Conservation (phyloP, 2,888 invertebrate genomes). For the Chrysotoxum bicinctum region DNA sequence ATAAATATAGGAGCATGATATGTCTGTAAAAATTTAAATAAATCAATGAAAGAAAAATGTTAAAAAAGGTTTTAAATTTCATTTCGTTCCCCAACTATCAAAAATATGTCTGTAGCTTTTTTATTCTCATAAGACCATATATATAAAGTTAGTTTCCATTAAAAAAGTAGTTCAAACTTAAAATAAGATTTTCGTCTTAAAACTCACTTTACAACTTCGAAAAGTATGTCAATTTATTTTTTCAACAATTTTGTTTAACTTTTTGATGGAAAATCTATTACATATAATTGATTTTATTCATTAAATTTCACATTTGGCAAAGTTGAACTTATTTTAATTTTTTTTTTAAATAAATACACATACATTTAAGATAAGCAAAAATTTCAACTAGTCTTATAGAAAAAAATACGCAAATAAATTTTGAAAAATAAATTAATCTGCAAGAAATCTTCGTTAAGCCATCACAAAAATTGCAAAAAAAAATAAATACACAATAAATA, state of each 20-base stretch:
- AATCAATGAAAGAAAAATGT: too few species aligned
- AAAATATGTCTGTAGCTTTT: too few species aligned
- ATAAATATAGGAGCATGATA: too few species aligned
- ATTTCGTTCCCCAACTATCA: neutral
- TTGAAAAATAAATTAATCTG: neutral
- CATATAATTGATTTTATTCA: neutral
- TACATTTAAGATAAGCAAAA: neutral
- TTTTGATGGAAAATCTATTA: neutral
- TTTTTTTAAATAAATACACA: neutral
- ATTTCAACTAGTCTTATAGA: neutral
- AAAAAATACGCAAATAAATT: neutral
- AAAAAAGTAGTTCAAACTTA: neutral
- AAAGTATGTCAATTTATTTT: neutral
- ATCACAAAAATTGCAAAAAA: conserved; percentile 4
- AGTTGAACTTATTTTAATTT: neutral
- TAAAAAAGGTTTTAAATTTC: neutral
- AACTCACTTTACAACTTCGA: neutral
- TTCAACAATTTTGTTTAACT: neutral
- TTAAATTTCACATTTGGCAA: neutral
- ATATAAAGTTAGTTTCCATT: too few species aligned
- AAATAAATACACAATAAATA: neutral
- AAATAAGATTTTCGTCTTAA: neutral
- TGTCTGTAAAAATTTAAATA: too few species aligned
- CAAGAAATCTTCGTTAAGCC: neutral
- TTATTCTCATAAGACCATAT: too few species aligned